Conservation (phyloP, 2,888 invertebrate species). For the Muschampia plurimacula region DNA sequence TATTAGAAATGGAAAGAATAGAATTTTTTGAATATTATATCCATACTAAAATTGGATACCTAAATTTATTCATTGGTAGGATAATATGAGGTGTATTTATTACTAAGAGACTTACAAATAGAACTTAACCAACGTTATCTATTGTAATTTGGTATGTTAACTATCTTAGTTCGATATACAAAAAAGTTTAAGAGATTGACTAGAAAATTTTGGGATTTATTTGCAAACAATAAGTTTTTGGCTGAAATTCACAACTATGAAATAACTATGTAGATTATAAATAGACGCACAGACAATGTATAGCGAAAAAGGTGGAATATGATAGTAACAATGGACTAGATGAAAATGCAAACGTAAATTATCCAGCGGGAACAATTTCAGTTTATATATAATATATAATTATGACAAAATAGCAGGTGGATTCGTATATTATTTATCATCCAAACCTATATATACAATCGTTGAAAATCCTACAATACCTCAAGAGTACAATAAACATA, state of each 20-base stretch:
- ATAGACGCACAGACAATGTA: conserved; percentile 25
- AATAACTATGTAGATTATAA: conserved; percentile 43
- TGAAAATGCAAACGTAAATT: conserved; percentile 61
- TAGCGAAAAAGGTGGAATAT: conserved; percentile 48
- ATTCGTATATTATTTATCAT: conserved; percentile 11
- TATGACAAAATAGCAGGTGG: conserved; percentile 40
- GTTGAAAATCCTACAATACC: conserved; percentile 15
- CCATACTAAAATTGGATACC: conserved; percentile 43
- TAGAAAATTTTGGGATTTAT: conserved; percentile 80
- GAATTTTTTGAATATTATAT: conserved; percentile 25
- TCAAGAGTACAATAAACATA: conserved; percentile 26
- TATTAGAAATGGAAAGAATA: conserved; percentile 18
- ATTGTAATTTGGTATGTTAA: conserved; percentile 71
- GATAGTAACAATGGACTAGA: conserved; percentile 60
- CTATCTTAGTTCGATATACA: conserved; percentile 64
- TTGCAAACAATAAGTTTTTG: conserved; percentile 64
- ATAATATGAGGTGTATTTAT: conserved; percentile 58
- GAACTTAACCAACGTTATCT: conserved; percentile 47
- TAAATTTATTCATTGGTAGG: conserved; percentile 70
- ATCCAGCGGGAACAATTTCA: conserved; percentile 8
- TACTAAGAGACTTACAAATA: conserved; percentile 47
- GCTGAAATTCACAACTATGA: conserved; percentile 65
- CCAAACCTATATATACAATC: conserved; percentile 27
- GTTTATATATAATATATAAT: conserved; percentile 22
- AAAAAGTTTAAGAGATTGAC: conserved; percentile 71